These are phyloP conservation scores for Bubo scandiacus DNA, from an alignment of 2,113 vertebrate genomes.

Conservation along the genomic window DNA sequence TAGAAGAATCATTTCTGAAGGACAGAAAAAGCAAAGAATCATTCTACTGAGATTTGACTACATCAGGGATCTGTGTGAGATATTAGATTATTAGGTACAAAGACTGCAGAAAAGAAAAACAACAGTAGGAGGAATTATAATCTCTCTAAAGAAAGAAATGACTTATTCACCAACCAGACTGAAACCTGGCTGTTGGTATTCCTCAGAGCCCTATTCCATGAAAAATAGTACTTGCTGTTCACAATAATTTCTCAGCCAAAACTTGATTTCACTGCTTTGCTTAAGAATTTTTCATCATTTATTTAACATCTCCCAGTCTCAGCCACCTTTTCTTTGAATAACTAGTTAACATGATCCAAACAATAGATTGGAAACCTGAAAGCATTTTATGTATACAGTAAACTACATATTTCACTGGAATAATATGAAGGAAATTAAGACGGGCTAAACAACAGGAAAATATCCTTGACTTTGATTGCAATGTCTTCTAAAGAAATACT, in stretches of 20 bases:
- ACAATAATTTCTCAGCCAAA: constrained; percentile 11
- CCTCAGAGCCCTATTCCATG: neutral
- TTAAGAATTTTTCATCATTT: constrained; percentile 24
- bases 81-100: constrained; percentile 20
- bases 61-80: neutral
- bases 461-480: neutral
- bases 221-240: neutral
- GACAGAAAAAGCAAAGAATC: neutral
- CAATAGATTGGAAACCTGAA: neutral
- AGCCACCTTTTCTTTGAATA: neutral
- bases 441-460: neutral
- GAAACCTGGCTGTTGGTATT: neutral
- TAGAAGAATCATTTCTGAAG: neutral
- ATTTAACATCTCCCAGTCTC: neutral
- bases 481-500: neutral
- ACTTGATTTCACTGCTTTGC: neutral
- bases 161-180: neutral
- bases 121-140: neutral
- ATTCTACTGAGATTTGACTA: neutral
- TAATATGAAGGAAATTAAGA: neutral
- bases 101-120: neutral
- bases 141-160: constrained; percentile 8
- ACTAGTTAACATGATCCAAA: neutral
- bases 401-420: neutral
- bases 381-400: neutral